Conservation (phyloP, 1,140 invertebrate genomes). For the Brachionus angularis region DNA sequence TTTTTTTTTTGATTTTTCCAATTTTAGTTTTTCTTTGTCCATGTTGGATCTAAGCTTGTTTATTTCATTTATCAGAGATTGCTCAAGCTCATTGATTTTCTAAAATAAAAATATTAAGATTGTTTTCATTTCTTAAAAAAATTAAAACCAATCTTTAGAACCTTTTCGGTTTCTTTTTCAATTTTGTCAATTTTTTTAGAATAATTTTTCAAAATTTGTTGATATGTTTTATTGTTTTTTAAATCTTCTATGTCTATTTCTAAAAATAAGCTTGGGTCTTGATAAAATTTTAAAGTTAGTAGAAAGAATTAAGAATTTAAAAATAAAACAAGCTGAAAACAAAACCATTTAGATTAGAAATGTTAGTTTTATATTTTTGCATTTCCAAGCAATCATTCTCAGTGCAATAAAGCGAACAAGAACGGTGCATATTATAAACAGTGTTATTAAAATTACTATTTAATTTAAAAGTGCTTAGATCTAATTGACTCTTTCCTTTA, state of each 20-base stretch:
- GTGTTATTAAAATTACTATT: too few relatives aligned
- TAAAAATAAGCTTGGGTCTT: slow-evolving; percentile 1
- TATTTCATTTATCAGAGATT: neutral
- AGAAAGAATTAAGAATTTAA: too few relatives aligned
- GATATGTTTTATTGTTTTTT: slow-evolving; percentile 13
- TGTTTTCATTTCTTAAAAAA: neutral
- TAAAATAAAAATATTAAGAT: slow-evolving; percentile 1
- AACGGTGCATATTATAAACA: too few relatives aligned
- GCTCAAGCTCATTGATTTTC: slow-evolving; percentile 31
- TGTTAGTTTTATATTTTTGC: too few relatives aligned
- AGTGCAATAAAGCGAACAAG: too few relatives aligned
- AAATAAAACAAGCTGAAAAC: too few relatives aligned
- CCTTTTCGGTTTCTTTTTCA: slow-evolving; percentile 38
- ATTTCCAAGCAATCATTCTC: too few relatives aligned
- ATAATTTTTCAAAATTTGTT: neutral
- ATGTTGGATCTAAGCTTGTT: neutral
- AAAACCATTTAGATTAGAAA: too few relatives aligned
- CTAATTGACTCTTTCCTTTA: too few relatives aligned
- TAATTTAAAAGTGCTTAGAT: too few relatives aligned
- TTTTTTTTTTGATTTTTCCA: slow-evolving; percentile 11
- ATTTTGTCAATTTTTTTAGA: slow-evolving; percentile 10
- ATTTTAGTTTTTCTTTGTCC: neutral
- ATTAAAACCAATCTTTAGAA: neutral
- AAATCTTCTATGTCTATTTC: slow-evolving; percentile 25
- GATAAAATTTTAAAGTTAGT: too few relatives aligned